These are phyloP conservation scores for Caerostris extrusa DNA, from an alignment of 1,140 invertebrate species.

Conservation along the genomic window DNA sequence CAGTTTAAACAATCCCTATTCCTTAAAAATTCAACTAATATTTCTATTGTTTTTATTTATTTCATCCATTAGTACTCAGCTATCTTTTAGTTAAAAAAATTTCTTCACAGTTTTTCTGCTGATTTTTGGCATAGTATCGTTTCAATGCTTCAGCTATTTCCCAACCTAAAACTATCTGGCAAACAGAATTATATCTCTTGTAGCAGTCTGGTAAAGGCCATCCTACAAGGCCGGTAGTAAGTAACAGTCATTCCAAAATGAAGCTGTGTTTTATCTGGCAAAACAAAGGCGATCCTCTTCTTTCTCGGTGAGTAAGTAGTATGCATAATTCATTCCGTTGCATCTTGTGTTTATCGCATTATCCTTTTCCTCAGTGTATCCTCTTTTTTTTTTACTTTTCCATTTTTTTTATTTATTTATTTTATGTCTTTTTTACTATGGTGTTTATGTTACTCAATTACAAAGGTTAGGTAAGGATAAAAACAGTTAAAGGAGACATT, in stretches of 20 bases:
- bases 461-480: not conserved
- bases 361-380: not conserved
- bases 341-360: slow-evolving; percentile 32
- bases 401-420: not conserved
- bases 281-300: not conserved
- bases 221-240: not conserved
- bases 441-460: not conserved
- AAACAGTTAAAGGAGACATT: not conserved
- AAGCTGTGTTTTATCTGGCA: not conserved
- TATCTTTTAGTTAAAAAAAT: too few species aligned
- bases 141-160: not conserved
- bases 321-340: slow-evolving; percentile 5
- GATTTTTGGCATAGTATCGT: not conserved
- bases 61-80: too few species aligned
- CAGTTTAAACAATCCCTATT: too few species aligned
- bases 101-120: not conserved
- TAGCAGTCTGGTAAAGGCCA: not conserved
- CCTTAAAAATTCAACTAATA: too few species aligned
- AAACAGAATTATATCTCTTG: not conserved
- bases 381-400: not conserved
- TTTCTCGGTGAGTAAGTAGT: not conserved
- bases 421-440: not conserved
- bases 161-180: not conserved
- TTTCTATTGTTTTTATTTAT: too few species aligned
- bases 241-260: not conserved